A percentile compares a stretch with the other conserved stretches of the same genome.
Conservation (phyloP, 2,888 invertebrate genomes). For the Limnephilus rhombicus region DNA sequence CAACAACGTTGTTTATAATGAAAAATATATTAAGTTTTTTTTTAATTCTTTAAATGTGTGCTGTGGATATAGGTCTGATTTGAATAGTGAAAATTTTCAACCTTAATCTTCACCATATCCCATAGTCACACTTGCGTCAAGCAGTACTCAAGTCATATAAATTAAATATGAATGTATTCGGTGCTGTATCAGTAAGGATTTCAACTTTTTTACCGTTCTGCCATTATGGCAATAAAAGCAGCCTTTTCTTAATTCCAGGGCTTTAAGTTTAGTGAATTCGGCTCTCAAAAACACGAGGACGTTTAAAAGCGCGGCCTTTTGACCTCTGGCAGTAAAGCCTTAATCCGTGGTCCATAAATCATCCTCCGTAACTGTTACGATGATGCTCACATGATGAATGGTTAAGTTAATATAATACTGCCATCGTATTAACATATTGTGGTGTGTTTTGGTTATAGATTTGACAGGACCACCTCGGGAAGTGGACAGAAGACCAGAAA, state of each 20-base stretch:
- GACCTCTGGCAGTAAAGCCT: neutral
- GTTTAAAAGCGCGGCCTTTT: neutral
- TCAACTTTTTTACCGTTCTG: neutral
- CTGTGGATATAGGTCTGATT: no score
- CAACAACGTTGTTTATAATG: no score
- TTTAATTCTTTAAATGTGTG: no score
- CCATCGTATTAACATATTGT: neutral
- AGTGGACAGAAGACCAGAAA: neutral
- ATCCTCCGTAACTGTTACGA: neutral
- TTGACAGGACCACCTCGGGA: conserved; percentile 8
- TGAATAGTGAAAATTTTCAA: no score
- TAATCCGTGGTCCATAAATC: neutral
- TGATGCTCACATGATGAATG: neutral
- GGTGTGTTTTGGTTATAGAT: conserved; percentile 10
- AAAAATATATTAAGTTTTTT: no score
- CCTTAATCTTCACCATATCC: no score
- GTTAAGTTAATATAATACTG: neutral
- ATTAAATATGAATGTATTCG: no score
- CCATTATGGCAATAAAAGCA: neutral
- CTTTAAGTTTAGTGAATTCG: neutral
- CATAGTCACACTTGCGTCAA: neutral
- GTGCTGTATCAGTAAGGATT: neutral
- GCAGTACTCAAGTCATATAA: neutral
- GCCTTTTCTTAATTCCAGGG: neutral
- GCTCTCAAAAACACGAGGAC: neutral